These are phyloP conservation scores for Dyspetes luteomarginatus DNA, from an alignment of 2,888 invertebrate species.

Conservation along the genomic window DNA sequence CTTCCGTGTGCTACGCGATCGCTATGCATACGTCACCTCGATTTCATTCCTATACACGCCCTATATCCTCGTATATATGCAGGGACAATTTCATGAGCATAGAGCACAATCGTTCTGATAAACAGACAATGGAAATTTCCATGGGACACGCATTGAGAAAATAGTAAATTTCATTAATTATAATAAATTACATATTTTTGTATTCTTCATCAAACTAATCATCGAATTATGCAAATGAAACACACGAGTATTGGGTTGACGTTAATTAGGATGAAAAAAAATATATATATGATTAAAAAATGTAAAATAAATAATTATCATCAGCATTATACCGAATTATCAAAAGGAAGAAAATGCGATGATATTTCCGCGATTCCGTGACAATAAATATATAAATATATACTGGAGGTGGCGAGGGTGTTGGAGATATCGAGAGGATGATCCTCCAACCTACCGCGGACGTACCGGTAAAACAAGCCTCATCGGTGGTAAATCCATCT, in stretches of 20 bases:
- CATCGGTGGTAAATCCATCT: slow-evolving; percentile 65
- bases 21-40: not conserved
- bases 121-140: too few relatives aligned
- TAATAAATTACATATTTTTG: too few relatives aligned
- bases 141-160: too few relatives aligned
- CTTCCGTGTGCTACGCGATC: slow-evolving; percentile 56
- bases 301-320: not conserved
- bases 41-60: slow-evolving; percentile 10
- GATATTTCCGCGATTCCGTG: slow-evolving; percentile 49
- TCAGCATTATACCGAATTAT: too few relatives aligned
- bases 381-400: slow-evolving; percentile 1
- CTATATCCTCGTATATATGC: too few relatives aligned
- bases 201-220: too few relatives aligned
- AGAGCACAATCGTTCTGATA: too few relatives aligned
- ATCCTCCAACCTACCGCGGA: slow-evolving; percentile 43
- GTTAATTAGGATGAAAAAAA: too few relatives aligned
- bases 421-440: slow-evolving; percentile 50
- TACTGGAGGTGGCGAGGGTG: slow-evolving; percentile 25
- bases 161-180: too few relatives aligned
- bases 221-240: too few relatives aligned
- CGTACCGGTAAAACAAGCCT: slow-evolving; percentile 67
- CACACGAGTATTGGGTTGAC: too few relatives aligned
- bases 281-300: not conserved
- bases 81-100: too few relatives aligned
- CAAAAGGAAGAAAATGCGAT: slow-evolving; percentile 52